Evolutionary conservation across 2,797 vertebrate genomes (phyloP).

Genomic region (Potorous gilbertii): DNA sequence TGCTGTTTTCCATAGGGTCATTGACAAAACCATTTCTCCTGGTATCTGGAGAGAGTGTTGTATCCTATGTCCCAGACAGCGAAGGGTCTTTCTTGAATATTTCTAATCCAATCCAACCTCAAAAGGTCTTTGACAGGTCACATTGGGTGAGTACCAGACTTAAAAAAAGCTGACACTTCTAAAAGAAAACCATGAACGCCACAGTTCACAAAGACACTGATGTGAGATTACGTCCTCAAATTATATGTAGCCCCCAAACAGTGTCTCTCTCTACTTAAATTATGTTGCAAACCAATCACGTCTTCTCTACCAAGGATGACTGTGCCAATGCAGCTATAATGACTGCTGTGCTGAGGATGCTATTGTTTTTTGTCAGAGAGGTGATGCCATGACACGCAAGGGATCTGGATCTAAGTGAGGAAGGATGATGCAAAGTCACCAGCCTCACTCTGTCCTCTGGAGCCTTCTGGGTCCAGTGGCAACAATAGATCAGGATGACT

Average conservation of each 20-base stretch:
- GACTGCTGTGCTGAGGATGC: neutral
- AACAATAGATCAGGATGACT: too few relatives aligned
- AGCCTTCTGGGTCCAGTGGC: too few relatives aligned
- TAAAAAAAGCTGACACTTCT: neutral
- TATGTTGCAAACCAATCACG: neutral
- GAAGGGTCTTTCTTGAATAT: neutral
- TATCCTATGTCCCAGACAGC: neutral
- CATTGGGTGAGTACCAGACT: neutral
- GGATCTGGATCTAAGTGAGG: too few relatives aligned
- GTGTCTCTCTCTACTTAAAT: neutral
- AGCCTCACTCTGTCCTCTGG: too few relatives aligned
- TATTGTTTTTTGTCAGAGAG: too few relatives aligned
- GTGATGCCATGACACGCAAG: too few relatives aligned
- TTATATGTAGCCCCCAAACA: neutral
- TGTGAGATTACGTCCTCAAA: neutral
- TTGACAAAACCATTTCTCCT: neutral
- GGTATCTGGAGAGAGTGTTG: neutral
- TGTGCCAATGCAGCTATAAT: neutral
- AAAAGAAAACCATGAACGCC: neutral
- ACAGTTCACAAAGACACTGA: neutral
- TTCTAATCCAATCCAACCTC: neutral
- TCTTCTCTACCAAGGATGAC: neutral
- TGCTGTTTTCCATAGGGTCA: neutral
- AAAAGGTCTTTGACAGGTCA: neutral
- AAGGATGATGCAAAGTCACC: too few relatives aligned